phyloP scores from a whole-genome alignment of 64 coral and sea anemone genomes.

The Stichodactyla helianthus region DNA sequence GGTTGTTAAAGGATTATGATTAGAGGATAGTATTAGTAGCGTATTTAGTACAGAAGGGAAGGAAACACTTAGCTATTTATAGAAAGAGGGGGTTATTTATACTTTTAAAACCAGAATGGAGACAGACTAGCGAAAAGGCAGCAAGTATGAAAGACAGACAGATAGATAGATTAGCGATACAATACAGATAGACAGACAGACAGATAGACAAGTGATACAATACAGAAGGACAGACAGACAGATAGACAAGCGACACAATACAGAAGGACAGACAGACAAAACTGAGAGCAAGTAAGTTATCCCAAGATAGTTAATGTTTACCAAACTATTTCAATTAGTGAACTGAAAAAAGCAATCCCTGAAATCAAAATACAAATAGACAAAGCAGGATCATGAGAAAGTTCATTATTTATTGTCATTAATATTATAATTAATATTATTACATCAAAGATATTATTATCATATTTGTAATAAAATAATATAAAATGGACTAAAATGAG shows the following conservation, averaged over 20 bases:
- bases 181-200: not conserved
- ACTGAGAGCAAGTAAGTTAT: no score
- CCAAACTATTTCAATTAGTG: no score
- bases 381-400: not conserved
- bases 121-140: not conserved
- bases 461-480: not conserved
- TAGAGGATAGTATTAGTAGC: no score
- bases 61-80: not conserved
- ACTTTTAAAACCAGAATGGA: not conserved
- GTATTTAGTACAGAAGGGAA: not conserved
- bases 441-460: not conserved
- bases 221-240: not conserved
- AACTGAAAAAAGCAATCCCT: not conserved
- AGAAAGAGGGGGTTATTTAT: not conserved
- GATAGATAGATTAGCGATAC: not conserved
- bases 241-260: not conserved
- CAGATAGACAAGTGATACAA: not conserved
- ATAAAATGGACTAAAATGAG: no score
- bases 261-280: not conserved
- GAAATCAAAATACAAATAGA: not conserved
- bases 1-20: not conserved
- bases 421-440: not conserved
- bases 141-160: not conserved
- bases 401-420: not conserved
- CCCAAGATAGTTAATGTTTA: no score